Conservation (phyloP, 2,797 vertebrate genomes). For the Mastacembelus armatus region DNA sequence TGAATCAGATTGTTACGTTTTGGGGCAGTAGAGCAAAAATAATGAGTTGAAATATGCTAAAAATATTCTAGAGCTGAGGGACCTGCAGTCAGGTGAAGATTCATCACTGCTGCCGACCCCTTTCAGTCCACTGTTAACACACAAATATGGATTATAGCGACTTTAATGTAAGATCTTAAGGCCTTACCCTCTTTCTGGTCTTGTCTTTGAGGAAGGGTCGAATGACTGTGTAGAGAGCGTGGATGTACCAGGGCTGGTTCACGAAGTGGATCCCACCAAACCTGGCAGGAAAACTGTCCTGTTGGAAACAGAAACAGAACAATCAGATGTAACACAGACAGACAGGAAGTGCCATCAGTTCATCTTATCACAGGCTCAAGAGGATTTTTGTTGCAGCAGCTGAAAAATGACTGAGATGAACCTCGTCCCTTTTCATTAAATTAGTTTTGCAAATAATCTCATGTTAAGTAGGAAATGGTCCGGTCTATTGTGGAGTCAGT, state of each 20-base stretch:
- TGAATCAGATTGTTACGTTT: too few species aligned
- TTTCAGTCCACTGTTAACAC: neutral
- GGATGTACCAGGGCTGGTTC: slow-evolving; percentile 99
- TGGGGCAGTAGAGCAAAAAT: too few species aligned
- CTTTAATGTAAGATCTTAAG: neutral
- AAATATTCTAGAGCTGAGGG: too few species aligned
- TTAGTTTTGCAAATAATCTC: slow-evolving; percentile 61
- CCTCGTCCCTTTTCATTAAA: slow-evolving; percentile 52
- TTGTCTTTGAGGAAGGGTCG: slow-evolving; percentile 98
- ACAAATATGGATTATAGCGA: neutral
- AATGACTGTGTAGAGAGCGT: slow-evolving; percentile 97
- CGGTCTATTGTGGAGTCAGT: slow-evolving; percentile 35
- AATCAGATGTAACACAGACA: neutral
- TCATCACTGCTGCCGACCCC: neutral
- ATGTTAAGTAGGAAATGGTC: slow-evolving; percentile 58
- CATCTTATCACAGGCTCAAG: too few species aligned
- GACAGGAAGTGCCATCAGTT: neutral
- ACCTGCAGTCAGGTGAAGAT: too few species aligned
- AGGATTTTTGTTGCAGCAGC: slow-evolving; percentile 12
- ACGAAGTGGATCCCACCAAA: slow-evolving; percentile 99
- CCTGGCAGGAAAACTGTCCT: slow-evolving; percentile 98
- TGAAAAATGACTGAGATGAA: slow-evolving; percentile 33
- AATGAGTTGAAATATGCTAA: too few species aligned
- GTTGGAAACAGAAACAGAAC: slow-evolving; percentile 28
- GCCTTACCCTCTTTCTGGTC: slow-evolving; percentile 95